Percentiles rank a stretch among this genome's conserved stretches.
Evolutionary conservation across 2,888 invertebrate genomes (phyloP).

Genomic region (Cordylochernes scorpioides): DNA sequence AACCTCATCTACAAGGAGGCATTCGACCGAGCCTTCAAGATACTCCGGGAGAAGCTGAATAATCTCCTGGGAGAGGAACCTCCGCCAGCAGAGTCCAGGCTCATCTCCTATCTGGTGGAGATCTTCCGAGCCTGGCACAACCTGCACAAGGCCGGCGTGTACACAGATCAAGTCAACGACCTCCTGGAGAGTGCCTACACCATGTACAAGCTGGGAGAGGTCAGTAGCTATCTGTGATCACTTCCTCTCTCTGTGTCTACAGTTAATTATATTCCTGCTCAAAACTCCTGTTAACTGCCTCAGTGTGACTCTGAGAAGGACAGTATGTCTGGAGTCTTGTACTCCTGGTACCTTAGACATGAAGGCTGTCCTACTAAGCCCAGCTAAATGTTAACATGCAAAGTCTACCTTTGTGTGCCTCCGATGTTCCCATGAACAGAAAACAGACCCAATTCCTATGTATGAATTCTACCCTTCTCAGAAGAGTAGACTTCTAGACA

Average conservation of each 20-base stretch:
- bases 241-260: not conserved
- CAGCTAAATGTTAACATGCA: too few species aligned
- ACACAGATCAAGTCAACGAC: conserved; percentile 16
- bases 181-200: conserved; percentile 18
- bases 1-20: conserved; percentile 53
- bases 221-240: conserved; percentile 14
- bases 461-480: too few species aligned
- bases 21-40: conserved; percentile 20
- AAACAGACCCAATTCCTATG: too few species aligned
- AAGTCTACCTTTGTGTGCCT: not conserved
- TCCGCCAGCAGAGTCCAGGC: conserved; percentile 10
- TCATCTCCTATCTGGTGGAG: conserved; percentile 11
- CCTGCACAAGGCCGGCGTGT: conserved; percentile 9
- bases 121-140: conserved; percentile 13
- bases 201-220: conserved; percentile 17
- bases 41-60: conserved; percentile 10
- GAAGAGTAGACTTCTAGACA: too few species aligned
- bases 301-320: too few species aligned
- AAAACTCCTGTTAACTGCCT: too few species aligned
- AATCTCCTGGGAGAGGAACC: conserved; percentile 10
- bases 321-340: too few species aligned
- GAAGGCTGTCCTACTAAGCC: too few species aligned
- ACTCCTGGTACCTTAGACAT: too few species aligned
- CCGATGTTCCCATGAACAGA: not conserved
- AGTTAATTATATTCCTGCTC: not conserved